Conservation (phyloP, 2,888 invertebrate genomes). For the Petrophora chlorosata region DNA sequence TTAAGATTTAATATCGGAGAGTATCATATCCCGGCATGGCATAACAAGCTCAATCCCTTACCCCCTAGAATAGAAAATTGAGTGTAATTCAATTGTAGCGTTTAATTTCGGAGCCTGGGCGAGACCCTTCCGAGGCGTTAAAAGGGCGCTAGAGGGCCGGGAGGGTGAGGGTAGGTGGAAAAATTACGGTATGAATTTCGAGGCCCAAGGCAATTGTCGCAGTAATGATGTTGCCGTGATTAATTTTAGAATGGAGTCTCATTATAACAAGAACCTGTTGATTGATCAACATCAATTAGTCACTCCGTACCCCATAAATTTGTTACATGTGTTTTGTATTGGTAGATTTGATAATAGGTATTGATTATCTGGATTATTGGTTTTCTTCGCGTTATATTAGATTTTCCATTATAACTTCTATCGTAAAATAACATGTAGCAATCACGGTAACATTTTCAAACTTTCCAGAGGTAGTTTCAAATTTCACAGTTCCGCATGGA, state of each 20-base stretch:
- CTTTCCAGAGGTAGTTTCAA: too few species aligned
- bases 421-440: too few species aligned
- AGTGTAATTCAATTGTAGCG: slow-evolving; percentile 63
- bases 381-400: too few species aligned
- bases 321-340: too few species aligned
- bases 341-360: too few species aligned
- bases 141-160: slow-evolving; percentile 62
- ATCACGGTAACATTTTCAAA: too few species aligned
- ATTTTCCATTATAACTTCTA: too few species aligned
- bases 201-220: slow-evolving; percentile 57
- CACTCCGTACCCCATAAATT: too few species aligned
- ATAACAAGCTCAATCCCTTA: slow-evolving; percentile 55
- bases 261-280: slow-evolving; percentile 41
- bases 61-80: slow-evolving; percentile 57
- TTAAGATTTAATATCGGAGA: slow-evolving; percentile 40
- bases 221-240: slow-evolving; percentile 59
- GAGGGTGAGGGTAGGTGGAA: slow-evolving; percentile 62
- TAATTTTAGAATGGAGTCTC: slow-evolving; percentile 51
- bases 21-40: slow-evolving; percentile 38
- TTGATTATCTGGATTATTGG: too few species aligned
- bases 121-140: slow-evolving; percentile 65
- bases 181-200: slow-evolving; percentile 60
- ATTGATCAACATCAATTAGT: slow-evolving; percentile 18
- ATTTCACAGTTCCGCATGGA: too few species aligned
- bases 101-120: slow-evolving; percentile 64